These are phyloP conservation scores for Sinhomidia bicolor DNA, from an alignment of 2,888 invertebrate species.

Conservation along the genomic window DNA sequence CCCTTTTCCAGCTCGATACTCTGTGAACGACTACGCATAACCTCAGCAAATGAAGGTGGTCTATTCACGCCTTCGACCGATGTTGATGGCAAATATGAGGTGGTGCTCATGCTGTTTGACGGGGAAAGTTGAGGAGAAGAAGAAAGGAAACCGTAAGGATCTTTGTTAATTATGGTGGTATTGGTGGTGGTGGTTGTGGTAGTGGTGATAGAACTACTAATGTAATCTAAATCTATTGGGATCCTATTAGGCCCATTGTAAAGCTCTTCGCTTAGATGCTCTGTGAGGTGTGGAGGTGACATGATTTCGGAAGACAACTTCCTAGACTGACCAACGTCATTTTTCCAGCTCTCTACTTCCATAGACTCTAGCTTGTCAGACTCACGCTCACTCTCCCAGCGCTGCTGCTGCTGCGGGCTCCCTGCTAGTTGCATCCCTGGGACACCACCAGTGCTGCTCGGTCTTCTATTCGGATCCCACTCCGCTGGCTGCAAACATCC, in stretches of 20 bases:
- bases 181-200: constrained; percentile 58
- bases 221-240: constrained; percentile 78
- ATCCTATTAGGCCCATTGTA: constrained; percentile 77
- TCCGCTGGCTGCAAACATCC: constrained; percentile 69
- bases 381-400: constrained; percentile 80
- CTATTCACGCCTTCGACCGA: constrained; percentile 73
- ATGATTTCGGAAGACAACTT: constrained; percentile 77
- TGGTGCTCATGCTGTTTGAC: constrained; percentile 59
- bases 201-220: constrained; percentile 58
- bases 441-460: constrained; percentile 60
- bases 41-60: constrained; percentile 73
- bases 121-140: constrained; percentile 70
- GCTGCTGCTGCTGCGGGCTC: constrained; percentile 75
- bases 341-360: constrained; percentile 79
- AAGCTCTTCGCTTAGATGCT: constrained; percentile 78
- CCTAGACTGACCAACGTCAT: constrained; percentile 78
- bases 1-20: constrained; percentile 74
- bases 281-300: constrained; percentile 71
- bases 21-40: constrained; percentile 73
- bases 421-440: constrained; percentile 70
- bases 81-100: constrained; percentile 62
- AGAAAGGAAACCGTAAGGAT: constrained; percentile 67
- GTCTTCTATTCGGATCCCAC: constrained; percentile 67
- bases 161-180: constrained; percentile 60
- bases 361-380: constrained; percentile 78